phyloP scores from a whole-genome alignment of 2,888 invertebrate species.

The Cerastis leucographa region DNA sequence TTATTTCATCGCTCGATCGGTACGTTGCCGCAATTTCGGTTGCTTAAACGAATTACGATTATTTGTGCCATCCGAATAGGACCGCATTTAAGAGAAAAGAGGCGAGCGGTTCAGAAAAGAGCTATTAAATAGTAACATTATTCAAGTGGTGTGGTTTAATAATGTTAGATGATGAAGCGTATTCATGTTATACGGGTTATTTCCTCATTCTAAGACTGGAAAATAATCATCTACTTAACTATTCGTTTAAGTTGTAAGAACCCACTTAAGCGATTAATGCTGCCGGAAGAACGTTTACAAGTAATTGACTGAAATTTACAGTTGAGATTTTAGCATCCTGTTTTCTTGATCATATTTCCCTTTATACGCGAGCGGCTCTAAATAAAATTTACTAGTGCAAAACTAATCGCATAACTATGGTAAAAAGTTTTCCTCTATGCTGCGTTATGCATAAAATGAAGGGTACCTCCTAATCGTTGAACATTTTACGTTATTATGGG shows the following conservation, averaged over 20 bases:
- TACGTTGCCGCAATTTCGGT: constrained; percentile 63
- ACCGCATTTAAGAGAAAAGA: constrained; percentile 33
- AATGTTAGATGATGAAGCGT: constrained; percentile 25
- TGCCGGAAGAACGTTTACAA: constrained; percentile 39
- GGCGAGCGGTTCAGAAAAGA: constrained; percentile 26
- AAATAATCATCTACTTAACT: constrained; percentile 46
- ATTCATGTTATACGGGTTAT: constrained; percentile 36
- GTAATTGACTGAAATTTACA: constrained; percentile 24
- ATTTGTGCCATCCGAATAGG: constrained; percentile 69
- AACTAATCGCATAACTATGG: neutral
- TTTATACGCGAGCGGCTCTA: neutral
- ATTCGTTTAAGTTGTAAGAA: constrained; percentile 43
- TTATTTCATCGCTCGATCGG: constrained; percentile 68
- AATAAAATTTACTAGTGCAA: neutral
- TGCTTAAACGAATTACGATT: constrained; percentile 70
- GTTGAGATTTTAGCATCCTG: neutral
- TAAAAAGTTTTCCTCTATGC: neutral
- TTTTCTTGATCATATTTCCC: constrained; percentile 7
- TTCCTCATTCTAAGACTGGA: constrained; percentile 45
- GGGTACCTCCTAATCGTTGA: neutral
- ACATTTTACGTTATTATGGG: neutral
- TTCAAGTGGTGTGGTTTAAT: constrained; percentile 13
- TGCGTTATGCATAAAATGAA: neutral
- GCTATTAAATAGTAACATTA: neutral
- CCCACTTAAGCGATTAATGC: constrained; percentile 37